A percentile compares a stretch with the other conserved stretches of the same genome.
These are phyloP conservation scores for Erythrocercus mccallii DNA, from an alignment of 2,113 vertebrate species.

Conservation along the genomic window DNA sequence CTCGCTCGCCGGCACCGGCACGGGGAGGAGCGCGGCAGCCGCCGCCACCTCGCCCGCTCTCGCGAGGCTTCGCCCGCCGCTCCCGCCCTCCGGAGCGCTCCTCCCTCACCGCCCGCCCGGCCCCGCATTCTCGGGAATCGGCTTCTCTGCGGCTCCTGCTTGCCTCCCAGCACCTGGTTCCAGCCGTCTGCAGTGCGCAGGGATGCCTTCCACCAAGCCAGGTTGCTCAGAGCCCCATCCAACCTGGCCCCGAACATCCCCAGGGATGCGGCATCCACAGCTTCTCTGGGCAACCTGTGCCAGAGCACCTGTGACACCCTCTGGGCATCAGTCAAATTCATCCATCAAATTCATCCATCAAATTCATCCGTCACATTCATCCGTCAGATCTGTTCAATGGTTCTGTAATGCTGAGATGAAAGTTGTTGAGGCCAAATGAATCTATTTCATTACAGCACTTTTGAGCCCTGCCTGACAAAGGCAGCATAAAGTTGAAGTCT, in stretches of 20 bases:
- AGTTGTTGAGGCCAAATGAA: not conserved
- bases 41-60: not conserved
- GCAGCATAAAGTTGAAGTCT: fast-evolving
- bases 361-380: not conserved
- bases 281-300: not conserved
- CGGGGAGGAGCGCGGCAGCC: not conserved
- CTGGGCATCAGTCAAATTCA: not conserved
- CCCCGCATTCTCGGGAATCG: fast-evolving
- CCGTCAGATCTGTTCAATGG: not conserved
- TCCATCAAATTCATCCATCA: not conserved
- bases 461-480: not conserved
- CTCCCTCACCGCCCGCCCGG: not conserved
- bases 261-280: not conserved
- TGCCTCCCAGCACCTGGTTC: fast-evolving
- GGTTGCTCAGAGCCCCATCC: not conserved
- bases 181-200: not conserved
- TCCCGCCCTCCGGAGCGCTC: not conserved
- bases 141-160: fast-evolving
- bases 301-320: not conserved
- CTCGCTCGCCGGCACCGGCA: not conserved
- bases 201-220: fast-evolving
- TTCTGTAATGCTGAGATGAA: not conserved
- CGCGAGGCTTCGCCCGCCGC: not conserved
- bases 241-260: fast-evolving
- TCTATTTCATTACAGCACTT: not conserved